A percentile compares a stretch with the other conserved stretches of the same genome.
These are phyloP conservation scores for Nyctalus aviator DNA, from an alignment of 2,797 vertebrate genomes.

Conservation along the genomic window DNA sequence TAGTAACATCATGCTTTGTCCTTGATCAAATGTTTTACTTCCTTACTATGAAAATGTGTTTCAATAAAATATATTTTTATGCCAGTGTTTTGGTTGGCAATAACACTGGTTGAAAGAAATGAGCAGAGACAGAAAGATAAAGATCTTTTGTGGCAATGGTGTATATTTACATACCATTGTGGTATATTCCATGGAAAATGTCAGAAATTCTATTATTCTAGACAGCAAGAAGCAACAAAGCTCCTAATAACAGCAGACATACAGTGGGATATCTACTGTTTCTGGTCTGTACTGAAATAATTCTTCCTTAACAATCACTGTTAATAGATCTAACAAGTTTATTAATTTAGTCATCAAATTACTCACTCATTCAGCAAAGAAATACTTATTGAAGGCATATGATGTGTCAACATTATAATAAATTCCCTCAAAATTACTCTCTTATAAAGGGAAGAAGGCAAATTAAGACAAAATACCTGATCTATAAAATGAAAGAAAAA, in stretches of 20 bases:
- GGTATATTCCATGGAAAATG: neutral
- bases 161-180: neutral
- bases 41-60: neutral
- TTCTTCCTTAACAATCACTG: neutral
- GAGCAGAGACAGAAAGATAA: neutral
- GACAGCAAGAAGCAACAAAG: neutral
- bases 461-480: neutral
- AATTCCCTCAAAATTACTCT: neutral
- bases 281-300: neutral
- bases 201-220: neutral
- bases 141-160: neutral
- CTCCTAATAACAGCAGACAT: neutral
- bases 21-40: constrained; percentile 16
- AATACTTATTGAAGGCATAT: neutral
- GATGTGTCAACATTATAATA: neutral
- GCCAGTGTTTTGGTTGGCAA: neutral
- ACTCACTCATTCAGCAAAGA: neutral
- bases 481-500: constrained; percentile 4
- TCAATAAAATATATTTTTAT: neutral
- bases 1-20: neutral
- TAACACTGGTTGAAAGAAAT: neutral
- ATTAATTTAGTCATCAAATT: neutral
- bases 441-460: neutral
- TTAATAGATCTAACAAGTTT: neutral
- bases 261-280: neutral